Conservation (phyloP, 2,888 invertebrate genomes). For the Panorpa germanica region DNA sequence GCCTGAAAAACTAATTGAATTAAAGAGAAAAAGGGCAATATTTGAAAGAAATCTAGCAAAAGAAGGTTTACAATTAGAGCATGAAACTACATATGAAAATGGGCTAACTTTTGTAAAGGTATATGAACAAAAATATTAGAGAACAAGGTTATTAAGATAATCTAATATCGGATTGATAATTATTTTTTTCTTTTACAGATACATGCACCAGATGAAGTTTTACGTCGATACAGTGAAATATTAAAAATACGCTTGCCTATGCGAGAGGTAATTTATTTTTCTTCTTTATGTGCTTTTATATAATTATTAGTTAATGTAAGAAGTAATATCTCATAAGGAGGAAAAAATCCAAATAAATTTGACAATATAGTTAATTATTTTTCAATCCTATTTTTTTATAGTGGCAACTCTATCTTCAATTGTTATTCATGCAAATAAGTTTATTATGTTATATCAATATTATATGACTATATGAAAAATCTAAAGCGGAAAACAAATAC, state of each 20-base stretch:
- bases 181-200: conserved; percentile 32
- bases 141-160: conserved; percentile 6
- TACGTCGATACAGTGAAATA: conserved; percentile 77
- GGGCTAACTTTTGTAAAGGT: conserved; percentile 66
- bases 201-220: conserved; percentile 66
- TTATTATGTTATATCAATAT: too few species aligned
- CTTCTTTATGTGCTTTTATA: too few species aligned
- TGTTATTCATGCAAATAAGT: too few species aligned
- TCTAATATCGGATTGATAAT: conserved; percentile 9
- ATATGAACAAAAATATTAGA: conserved; percentile 6
- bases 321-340: too few species aligned
- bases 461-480: too few species aligned
- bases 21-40: conserved; percentile 29
- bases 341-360: too few species aligned
- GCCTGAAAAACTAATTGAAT: conserved; percentile 19
- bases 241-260: conserved; percentile 86
- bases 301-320: too few species aligned
- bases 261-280: conserved; percentile 46
- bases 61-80: conserved; percentile 59
- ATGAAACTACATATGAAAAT: conserved; percentile 43
- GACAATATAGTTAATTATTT: too few species aligned
- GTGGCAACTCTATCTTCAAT: too few species aligned
- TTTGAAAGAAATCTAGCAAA: conserved; percentile 53
- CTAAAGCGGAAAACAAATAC: too few species aligned
- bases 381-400: too few species aligned